Evolutionary conservation across 2,888 invertebrate genomes (phyloP), one percentile per base, ranked within the genome.

Genomic region (Euplagia quadripunctaria): DNA sequence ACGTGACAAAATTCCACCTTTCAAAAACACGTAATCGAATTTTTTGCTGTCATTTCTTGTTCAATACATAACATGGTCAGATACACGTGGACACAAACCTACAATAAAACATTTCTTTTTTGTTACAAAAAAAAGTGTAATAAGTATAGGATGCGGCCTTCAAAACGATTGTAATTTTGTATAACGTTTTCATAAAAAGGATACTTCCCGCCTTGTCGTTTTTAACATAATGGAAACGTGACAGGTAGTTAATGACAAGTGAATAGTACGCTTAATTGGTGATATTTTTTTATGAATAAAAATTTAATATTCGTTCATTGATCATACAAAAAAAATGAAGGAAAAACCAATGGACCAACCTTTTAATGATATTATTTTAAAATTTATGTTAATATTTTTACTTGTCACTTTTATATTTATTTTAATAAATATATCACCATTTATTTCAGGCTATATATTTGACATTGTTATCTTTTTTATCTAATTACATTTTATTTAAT

Each of bases 1-100:
- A 69, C 69, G 69, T 69, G 69, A 51, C 63, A 49, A 14, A 49
- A 51, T 14, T 49, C 11, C n/a, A 41, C 49, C 41, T 69, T 66
- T 11, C 17, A 69, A 69, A 69, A 49, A 49, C 31, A 17, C 8
- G 6, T 11, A 43, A 63, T 51, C 20, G 7, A 16, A 9, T 63
- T 69, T 69, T 69, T 69, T 61, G 7, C 17, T 63, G 16, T 49
- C 43, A 63, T 49, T 68, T 63, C 58, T 69, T 63, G 58, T 63
- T 42, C 55, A 55, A 58, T 42, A 42, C 64, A 64, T 43, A 17
- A 64, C 43, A 64, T 43, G 31, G 31, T 31, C 31, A 9, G 46
- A 9, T n/a, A n/a, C n/a, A n/a, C n/a, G 55, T 63, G 20, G 41
- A 41, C 20, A 63, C 63, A 0, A 63, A 63, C 11, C 17, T 52